A percentile compares a stretch with the other conserved stretches of the same genome.
Conservation (phyloP, 2,113 vertebrate genomes). For the Tricholaema leucomelas region DNA sequence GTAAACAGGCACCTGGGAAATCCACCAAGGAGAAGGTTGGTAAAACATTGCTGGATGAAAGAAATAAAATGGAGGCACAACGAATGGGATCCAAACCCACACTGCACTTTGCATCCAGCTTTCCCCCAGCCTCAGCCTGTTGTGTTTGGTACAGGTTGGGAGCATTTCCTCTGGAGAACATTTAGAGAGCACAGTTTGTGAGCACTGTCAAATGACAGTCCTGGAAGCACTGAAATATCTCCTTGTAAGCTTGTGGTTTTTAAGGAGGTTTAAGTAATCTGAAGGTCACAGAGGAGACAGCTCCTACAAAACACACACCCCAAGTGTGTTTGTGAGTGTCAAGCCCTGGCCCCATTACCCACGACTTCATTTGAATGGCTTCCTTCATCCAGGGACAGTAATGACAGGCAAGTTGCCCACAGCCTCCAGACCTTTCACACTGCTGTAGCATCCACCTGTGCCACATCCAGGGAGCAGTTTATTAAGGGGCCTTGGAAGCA, state of each 20-base stretch:
- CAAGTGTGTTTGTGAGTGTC: constrained; percentile 30
- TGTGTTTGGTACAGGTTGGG: background rate
- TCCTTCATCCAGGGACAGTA: constrained; percentile 41
- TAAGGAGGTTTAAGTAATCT: background rate
- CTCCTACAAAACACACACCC: background rate
- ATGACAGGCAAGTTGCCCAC: background rate
- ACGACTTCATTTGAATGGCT: constrained; percentile 16
- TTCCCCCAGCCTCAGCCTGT: background rate
- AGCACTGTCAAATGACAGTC: background rate
- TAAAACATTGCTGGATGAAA: background rate
- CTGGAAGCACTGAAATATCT: background rate
- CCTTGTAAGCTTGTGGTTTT: background rate
- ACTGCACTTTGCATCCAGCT: background rate
- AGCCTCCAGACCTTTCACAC: constrained; percentile 42
- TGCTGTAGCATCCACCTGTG: constrained; percentile 33
- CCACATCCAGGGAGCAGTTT: constrained; percentile 52
- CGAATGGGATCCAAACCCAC: background rate
- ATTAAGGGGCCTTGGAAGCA: constrained; percentile 45
- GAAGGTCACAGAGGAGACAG: background rate
- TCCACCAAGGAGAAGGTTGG: background rate
- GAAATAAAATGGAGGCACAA: background rate
- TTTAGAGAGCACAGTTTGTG: background rate
- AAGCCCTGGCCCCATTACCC: background rate
- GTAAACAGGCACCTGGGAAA: background rate
- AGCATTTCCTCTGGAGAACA: background rate